Percentiles rank a stretch among this genome's conserved stretches.
These are phyloP conservation scores for Apus apus DNA, from an alignment of 2,113 vertebrate species.

Conservation along the genomic window DNA sequence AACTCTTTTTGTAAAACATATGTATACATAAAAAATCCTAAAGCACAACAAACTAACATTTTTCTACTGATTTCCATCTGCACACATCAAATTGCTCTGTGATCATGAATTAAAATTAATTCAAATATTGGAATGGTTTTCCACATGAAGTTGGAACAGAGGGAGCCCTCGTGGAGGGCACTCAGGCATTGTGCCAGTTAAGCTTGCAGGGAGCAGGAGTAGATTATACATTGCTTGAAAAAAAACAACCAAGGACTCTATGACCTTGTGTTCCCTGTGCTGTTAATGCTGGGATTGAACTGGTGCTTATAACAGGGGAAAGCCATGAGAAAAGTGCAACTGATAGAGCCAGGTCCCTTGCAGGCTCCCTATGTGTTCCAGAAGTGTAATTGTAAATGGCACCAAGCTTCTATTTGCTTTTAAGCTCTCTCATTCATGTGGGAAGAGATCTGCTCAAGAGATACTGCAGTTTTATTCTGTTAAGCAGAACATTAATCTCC, in stretches of 20 bases:
- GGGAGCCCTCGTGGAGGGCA: neutral
- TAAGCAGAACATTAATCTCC: neutral
- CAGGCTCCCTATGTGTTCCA: neutral
- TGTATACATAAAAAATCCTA: conserved; percentile 8
- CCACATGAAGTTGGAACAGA: neutral
- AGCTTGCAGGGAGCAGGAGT: neutral
- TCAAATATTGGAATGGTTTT: conserved; percentile 23
- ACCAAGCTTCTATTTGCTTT: conserved; percentile 1
- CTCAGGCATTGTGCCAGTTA: neutral
- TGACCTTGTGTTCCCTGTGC: neutral
- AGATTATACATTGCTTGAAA: neutral
- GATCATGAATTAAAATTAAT: conserved; percentile 35
- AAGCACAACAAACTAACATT: neutral
- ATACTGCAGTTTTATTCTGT: neutral
- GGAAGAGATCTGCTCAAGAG: conserved; percentile 28
- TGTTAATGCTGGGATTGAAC: neutral
- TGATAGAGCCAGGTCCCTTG: neutral
- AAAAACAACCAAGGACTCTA: neutral
- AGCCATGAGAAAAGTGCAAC: neutral
- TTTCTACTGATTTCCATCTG: conserved; percentile 38
- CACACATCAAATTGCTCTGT: neutral
- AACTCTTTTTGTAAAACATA: conserved; percentile 45
- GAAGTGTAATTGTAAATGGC: neutral
- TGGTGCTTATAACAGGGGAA: neutral
- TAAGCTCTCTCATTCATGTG: neutral